Base-by-base conservation (phyloP, 2,113 vertebrate genomes). In the Xiphophorus couchianus region DNA sequence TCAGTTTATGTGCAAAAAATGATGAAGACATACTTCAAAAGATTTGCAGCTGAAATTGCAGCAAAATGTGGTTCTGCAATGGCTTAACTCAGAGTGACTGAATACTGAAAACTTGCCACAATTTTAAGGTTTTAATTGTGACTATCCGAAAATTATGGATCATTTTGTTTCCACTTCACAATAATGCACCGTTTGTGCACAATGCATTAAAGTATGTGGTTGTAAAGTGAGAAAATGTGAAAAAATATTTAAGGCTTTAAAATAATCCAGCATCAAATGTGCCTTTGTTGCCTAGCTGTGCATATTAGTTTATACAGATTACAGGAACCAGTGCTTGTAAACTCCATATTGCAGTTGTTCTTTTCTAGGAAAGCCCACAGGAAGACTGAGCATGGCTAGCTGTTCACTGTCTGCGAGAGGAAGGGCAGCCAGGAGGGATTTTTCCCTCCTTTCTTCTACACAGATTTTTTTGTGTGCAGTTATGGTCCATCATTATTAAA, bases 401-500 rank as follows among this genome's bases (percentile, higher is more conserved):
- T 84, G 80, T 82, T 87, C 83, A 72, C 81, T 86, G 87, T 86
- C 84, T 87, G 80, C 82, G 66, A 89, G 69, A 73, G 87, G 80
- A 69, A 84, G 80, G 88, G 85, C 78, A 86, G 85, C 83, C 85
- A 81, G 81, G 76, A 81, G 87, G 58, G 42, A 83, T 79, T 85
- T 84, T 86, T 87, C 80, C 74, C 76, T 39, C 33, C 80, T 86
- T 90, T 88, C 92, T 85, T 84, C 91, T 93, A 94, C 92, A 94
- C 93, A 90, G 93, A 93, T 94, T 94, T 94, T 94, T 94, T 94
- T 58, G 19, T 58, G 93, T 62, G 67, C 95, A 90, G 95, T 97
- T 96, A 95, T 93, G 94, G 95, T 95, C 96, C 89, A 96, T 97
- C 95, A 95, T 96, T 96, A 97, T 96, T 95, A 97, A 96, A 95